phyloP scores from a whole-genome alignment of 2,797 vertebrate species.

The Aeoliscus strigatus region DNA sequence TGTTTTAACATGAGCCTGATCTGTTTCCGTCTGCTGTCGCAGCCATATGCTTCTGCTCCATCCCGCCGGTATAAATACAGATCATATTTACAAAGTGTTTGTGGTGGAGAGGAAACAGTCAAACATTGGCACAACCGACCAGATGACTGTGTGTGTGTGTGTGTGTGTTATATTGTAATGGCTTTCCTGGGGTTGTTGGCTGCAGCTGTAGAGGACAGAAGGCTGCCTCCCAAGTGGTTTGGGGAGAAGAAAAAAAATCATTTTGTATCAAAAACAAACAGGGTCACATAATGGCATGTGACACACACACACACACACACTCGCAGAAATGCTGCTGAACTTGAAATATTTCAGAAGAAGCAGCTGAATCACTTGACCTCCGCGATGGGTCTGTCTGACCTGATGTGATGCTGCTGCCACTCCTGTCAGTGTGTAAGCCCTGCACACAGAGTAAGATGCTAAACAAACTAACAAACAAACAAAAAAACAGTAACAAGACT shows the following conservation, averaged over 20 bases:
- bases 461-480: conserved; percentile 2
- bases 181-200: conserved; percentile 50
- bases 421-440: conserved; percentile 5
- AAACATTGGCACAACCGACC: conserved; percentile 39
- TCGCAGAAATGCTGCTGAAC: conserved; percentile 28
- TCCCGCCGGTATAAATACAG: conserved; percentile 17
- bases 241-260: conserved; percentile 13
- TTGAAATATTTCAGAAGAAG: conserved; percentile 31
- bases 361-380: conserved; percentile 55
- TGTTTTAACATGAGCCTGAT: too few species aligned
- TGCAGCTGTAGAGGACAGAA: conserved; percentile 63
- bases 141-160: conserved; percentile 12
- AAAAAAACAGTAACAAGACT: too few species aligned
- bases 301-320: conserved; percentile 50
- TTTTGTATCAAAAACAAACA: conserved; percentile 51
- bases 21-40: too few species aligned
- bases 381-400: conserved; percentile 40
- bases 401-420: conserved; percentile 28
- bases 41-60: too few species aligned
- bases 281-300: conserved; percentile 53
- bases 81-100: conserved; percentile 48
- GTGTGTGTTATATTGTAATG: conserved; percentile 40
- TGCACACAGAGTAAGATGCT: neutral
- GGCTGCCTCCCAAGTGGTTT: conserved; percentile 51
- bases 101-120: conserved; percentile 47